Base-by-base conservation (phyloP, 2,113 vertebrate species). In the Cervus canadensis region DNA sequence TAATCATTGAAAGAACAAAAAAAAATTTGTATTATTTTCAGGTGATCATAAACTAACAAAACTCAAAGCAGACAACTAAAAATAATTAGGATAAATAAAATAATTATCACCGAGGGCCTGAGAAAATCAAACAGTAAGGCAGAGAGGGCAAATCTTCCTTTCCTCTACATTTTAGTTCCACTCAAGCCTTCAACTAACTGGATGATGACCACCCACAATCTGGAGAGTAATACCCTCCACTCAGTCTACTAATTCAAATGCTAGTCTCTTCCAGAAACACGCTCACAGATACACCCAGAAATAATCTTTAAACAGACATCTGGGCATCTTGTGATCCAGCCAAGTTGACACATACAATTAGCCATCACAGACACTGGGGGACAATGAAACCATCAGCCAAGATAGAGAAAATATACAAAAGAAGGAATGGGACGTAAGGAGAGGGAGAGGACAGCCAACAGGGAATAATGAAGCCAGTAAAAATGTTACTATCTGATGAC, bases 61-160 rank as follows among this genome's bases (percentile, higher is more conserved):
- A 95, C 19, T n/a, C 26, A 94, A 95, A 50, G 54, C n/a, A 94
- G 91, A 92, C 54, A 89, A 74, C 23, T 96, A 97, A 95, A 96
- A 36, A 76, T 48, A 62, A 81, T 89, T 60, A 86, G 9, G 84
- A 90, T 93, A 88, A 94, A 60, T 67, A 76, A 86, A 71, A 64
- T 71, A 54, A 79, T 54, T 64, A 52, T 54, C 57, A 56, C 57
- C 28, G 36, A 67, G 28, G 57, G 15, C 74, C 50, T 26, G 74
- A 76, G 56, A n/a, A 81, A 40, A 36, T 56, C 48, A n/a, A 94
- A 23, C 28, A 45, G 48, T n/a, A 85, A 54, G 19, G 12, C 26
- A 62, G 40, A 62, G 26, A 88, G 19, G 71, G n/a, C 48, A 64
- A 64, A 88, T 81, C 28, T 48, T 64, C 15, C 85, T 59, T 45